A percentile compares a stretch with the other conserved stretches of the same genome.
phyloP scores from a whole-genome alignment of 2,888 invertebrate genomes.

The Sialis lutaria region DNA sequence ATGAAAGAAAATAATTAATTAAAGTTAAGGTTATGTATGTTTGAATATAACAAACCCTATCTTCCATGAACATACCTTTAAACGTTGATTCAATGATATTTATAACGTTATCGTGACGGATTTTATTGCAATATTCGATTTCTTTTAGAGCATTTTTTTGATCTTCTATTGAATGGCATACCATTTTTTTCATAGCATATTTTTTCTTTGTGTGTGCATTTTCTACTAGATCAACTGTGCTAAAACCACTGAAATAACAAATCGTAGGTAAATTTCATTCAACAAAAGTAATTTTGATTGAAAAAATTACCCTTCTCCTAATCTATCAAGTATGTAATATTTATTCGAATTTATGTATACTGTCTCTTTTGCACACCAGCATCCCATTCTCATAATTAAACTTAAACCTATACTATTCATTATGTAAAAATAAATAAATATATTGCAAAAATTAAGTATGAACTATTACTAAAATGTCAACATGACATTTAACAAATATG shows the following conservation, averaged over 20 bases:
- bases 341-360: constrained; percentile 50
- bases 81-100: constrained; percentile 50
- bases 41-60: constrained; percentile 4
- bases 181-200: constrained; percentile 63
- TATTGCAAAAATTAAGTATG: too few relatives aligned
- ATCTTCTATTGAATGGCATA: constrained; percentile 64
- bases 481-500: too few relatives aligned
- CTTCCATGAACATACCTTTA: too few relatives aligned
- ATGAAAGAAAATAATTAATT: constrained; percentile 1
- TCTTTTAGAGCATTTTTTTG: constrained; percentile 53
- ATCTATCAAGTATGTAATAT: constrained; percentile 47
- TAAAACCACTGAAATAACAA: constrained; percentile 50
- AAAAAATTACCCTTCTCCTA: constrained; percentile 54
- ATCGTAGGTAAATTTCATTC: constrained; percentile 1
- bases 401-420: constrained; percentile 56
- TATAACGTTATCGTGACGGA: constrained; percentile 57
- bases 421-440: constrained; percentile 7
- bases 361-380: constrained; percentile 57
- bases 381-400: constrained; percentile 53
- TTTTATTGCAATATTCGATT: constrained; percentile 50
- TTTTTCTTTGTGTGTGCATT: constrained; percentile 41
- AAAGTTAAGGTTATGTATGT: not conserved
- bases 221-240: constrained; percentile 60
- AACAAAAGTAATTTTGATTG: not conserved
- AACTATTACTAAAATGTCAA: too few relatives aligned